These are phyloP conservation scores for Atrichornis clamosus DNA, from an alignment of 2,113 vertebrate genomes.

Conservation along the genomic window DNA sequence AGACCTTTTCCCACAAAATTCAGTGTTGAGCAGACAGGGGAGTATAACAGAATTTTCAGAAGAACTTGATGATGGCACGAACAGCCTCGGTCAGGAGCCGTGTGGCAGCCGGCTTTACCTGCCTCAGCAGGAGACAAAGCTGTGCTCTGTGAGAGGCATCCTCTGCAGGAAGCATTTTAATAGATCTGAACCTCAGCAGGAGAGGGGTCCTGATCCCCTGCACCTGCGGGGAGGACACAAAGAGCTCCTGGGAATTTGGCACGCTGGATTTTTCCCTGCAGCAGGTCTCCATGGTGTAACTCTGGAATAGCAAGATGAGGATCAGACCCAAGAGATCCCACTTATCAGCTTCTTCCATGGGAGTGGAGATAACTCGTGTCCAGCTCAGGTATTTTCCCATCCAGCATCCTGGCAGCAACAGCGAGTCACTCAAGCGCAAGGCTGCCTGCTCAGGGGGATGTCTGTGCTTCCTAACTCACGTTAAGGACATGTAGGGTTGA, in stretches of 20 bases:
- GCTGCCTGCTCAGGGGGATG: background rate
- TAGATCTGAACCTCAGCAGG: background rate
- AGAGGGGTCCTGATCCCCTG: fast-evolving
- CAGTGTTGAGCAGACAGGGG: background rate
- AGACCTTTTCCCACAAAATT: background rate
- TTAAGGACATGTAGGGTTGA: background rate
- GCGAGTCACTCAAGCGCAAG: fast-evolving
- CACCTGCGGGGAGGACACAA: background rate
- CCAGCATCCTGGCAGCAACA: background rate
- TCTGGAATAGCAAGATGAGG: background rate
- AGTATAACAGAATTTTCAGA: background rate
- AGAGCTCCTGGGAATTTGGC: background rate
- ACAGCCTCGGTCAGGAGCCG: background rate
- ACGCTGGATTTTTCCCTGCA: background rate
- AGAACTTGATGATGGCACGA: background rate
- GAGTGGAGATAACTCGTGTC: background rate
- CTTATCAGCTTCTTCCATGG: background rate
- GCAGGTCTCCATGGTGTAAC: background rate
- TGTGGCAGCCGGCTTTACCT: background rate
- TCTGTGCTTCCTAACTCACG: background rate
- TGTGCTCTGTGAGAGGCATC: background rate
- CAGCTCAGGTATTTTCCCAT: background rate
- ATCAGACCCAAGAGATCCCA: fast-evolving
- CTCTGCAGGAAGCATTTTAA: background rate
- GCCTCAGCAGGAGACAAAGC: background rate